These are phyloP conservation scores for Mythimna lalbum DNA, from an alignment of 2,888 invertebrate species.

Conservation along the genomic window DNA sequence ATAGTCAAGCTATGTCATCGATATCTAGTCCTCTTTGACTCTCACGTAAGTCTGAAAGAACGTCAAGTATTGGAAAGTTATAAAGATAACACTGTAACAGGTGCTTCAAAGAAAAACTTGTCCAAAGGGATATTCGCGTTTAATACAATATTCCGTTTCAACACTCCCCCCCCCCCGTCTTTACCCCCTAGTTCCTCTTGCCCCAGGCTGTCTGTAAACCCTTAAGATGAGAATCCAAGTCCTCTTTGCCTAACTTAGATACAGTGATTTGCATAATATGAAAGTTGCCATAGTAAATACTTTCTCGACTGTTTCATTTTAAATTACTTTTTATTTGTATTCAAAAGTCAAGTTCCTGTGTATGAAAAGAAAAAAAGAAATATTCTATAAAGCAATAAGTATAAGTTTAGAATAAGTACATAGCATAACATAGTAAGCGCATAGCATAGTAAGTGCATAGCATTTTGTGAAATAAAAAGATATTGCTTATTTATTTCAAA, in stretches of 20 bases:
- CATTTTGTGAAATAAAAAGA: background rate
- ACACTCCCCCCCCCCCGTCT: background rate
- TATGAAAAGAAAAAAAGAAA: background rate
- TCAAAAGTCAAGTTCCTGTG: slow-evolving; percentile 26
- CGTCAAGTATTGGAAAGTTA: slow-evolving; percentile 52
- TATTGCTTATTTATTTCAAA: background rate
- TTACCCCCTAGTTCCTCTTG: slow-evolving; percentile 5
- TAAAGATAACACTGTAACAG: slow-evolving; percentile 63
- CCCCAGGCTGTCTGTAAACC: slow-evolving; percentile 55
- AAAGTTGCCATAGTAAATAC: slow-evolving; percentile 52
- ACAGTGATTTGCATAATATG: slow-evolving; percentile 65
- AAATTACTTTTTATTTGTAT: slow-evolving; percentile 41
- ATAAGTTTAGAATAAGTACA: background rate
- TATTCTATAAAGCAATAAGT: slow-evolving; percentile 15
- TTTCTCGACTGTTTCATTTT: slow-evolving; percentile 24
- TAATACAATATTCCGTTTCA: slow-evolving; percentile 68
- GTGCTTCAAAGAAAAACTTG: slow-evolving; percentile 70
- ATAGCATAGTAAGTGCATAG: no score
- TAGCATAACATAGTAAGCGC: no score
- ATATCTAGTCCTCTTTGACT: slow-evolving; percentile 19
- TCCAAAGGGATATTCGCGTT: slow-evolving; percentile 63
- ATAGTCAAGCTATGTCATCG: slow-evolving; percentile 9
- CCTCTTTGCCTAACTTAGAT: slow-evolving; percentile 64
- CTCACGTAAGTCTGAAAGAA: slow-evolving; percentile 33
- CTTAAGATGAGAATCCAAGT: slow-evolving; percentile 57